Percentiles rank a stretch among this genome's conserved stretches.
These are phyloP conservation scores for Danionella cerebrum DNA, from an alignment of 2,113 vertebrate species.

Conservation along the genomic window DNA sequence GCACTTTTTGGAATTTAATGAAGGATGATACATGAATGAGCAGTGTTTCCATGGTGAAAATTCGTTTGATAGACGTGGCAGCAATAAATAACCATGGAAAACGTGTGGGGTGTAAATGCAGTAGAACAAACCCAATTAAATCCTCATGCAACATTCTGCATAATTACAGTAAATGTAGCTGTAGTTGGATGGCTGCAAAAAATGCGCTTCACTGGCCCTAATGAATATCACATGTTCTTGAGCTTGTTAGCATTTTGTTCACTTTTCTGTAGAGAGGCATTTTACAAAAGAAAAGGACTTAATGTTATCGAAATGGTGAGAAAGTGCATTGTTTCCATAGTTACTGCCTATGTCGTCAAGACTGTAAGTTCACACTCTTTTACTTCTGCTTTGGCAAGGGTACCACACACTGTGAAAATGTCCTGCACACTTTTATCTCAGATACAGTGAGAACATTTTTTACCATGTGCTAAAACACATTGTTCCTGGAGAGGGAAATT, in stretches of 20 bases:
- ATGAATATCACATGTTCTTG: slow-evolving; percentile 30
- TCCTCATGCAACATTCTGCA: slow-evolving; percentile 17
- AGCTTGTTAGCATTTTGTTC: slow-evolving; percentile 15
- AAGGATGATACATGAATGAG: background rate
- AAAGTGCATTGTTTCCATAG: slow-evolving; percentile 25
- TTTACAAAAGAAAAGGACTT: background rate
- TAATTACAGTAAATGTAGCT: slow-evolving; percentile 21
- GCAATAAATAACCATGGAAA: slow-evolving; percentile 18
- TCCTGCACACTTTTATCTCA: too few species aligned
- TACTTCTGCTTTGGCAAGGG: background rate
- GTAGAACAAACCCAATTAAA: slow-evolving; percentile 2
- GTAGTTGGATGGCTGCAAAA: slow-evolving; percentile 15
- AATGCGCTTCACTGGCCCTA: slow-evolving; percentile 15
- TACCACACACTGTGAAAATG: background rate
- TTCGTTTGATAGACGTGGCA: background rate
- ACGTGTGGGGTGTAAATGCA: background rate
- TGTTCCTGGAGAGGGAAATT: too few species aligned
- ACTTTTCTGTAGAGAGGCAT: slow-evolving; percentile 19
- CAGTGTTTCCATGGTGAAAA: background rate
- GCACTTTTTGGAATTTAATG: background rate
- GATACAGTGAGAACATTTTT: too few species aligned
- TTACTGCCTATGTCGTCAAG: background rate
- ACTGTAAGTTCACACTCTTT: background rate
- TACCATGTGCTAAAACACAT: too few species aligned
- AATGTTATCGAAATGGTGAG: background rate